Evolutionary conservation across 2,113 vertebrate species (phyloP).

Genomic region (Hyperopisus bebe): DNA sequence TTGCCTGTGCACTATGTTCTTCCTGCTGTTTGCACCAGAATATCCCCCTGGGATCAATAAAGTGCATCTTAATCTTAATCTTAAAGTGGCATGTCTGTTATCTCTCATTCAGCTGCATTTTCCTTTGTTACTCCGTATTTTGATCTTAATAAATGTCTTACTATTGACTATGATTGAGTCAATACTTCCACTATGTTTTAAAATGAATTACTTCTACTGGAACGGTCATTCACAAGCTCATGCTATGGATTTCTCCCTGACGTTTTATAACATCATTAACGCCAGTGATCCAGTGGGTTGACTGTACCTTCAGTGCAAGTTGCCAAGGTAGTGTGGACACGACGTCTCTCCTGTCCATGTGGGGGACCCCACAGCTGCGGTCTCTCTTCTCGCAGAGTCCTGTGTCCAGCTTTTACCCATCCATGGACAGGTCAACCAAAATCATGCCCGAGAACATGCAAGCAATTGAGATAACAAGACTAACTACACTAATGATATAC

Average conservation of each 20-base stretch:
- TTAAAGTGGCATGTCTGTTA: neutral
- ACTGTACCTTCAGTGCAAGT: constrained; percentile 46
- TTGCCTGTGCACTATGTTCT: neutral
- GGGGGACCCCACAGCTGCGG: neutral
- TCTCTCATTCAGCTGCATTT: neutral
- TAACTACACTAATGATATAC: neutral
- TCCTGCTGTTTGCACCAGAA: neutral
- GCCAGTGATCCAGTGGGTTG: neutral
- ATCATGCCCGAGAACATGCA: neutral
- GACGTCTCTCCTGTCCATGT: constrained; percentile 34
- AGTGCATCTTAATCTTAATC: neutral
- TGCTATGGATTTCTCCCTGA: neutral
- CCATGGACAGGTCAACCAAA: neutral
- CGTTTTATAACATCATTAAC: neutral
- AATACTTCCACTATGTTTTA: neutral
- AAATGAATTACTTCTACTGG: neutral
- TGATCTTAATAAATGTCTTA: neutral
- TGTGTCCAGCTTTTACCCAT: constrained; percentile 39
- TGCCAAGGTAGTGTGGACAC: constrained; percentile 43
- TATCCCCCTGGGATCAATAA: neutral
- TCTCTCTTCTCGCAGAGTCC: constrained; percentile 24
- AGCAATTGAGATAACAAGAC: neutral
- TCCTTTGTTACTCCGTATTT: neutral
- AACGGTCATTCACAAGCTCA: neutral
- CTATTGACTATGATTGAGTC: neutral